These are phyloP conservation scores for Aphis craccivora DNA, from an alignment of 1,140 invertebrate species.

Conservation along the genomic window DNA sequence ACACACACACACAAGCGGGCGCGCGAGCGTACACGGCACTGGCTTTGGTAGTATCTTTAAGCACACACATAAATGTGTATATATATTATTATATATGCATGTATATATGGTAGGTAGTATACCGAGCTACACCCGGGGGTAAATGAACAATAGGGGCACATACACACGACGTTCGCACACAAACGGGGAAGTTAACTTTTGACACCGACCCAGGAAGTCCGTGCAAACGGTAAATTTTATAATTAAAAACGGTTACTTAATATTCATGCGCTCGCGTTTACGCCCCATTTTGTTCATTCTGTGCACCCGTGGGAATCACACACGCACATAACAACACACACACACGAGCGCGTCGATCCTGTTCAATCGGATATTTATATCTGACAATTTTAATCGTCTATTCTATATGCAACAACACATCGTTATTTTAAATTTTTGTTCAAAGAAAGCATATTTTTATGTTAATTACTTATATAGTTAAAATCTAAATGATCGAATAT, in stretches of 20 bases:
- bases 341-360: not conserved
- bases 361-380: not conserved
- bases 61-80: not conserved
- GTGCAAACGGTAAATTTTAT: constrained; percentile 43
- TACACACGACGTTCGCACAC: not conserved
- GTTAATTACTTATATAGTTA: not conserved
- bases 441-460: not conserved
- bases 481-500: not conserved
- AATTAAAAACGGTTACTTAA: constrained; percentile 55
- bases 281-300: not conserved
- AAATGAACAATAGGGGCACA: constrained; percentile 53
- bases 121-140: constrained; percentile 3
- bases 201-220: constrained; percentile 56
- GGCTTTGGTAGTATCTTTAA: not conserved
- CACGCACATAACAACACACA: not conserved
- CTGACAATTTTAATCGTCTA: not conserved
- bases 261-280: constrained; percentile 47
- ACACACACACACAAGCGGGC: not conserved
- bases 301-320: constrained; percentile 34
- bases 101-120: not conserved
- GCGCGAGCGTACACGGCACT: not conserved
- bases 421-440: not conserved
- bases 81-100: constrained; percentile 30
- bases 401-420: not conserved
- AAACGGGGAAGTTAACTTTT: constrained; percentile 52